Evolutionary conservation across 2,797 vertebrate genomes (phyloP), one percentile per base, ranked within the genome.

Genomic region (Labeo calbasu): DNA sequence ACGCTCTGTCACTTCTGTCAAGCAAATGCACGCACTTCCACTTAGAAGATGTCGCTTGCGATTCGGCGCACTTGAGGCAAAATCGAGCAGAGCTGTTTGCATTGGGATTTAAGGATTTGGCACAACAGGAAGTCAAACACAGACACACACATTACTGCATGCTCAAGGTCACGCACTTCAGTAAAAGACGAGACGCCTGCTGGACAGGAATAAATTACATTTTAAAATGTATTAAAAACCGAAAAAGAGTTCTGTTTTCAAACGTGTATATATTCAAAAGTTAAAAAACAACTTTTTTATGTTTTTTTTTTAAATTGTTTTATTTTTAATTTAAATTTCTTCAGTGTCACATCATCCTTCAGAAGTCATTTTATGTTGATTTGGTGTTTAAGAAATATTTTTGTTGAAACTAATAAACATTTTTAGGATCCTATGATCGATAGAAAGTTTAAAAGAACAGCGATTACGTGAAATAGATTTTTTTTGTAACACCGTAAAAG

Each of bases 101-200:
- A 6, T 72, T 79, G 46, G 65, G 82, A 84, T 84, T 84, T 71
- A 79, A 78, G 76, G 66, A 84, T 84, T 78, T 78, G 7, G 43
- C 36, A 46, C 61, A 77, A 77, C 53, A 78, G 76, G 82, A 83
- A 59, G n/a, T 66, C 61, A 83, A 76, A 84, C 66, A 63, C 63
- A 77, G 75, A 70, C 50, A 69, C 40, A 32, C 75, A 19, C 75
- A 71, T 78, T n/a, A 46, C 2, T 5, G 57, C n/a, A 36, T 13
- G 55, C 28, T 84, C 55, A 61, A 79, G 68, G 55, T 71, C 12
- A 63, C n/a, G 50, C 28, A 21, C 17, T 66, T 66, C 61, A 73
- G 50, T 23, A 40, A 69, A 46, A 69, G 66, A 69, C 21, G 21
- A 69, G 21, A 23, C 11, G 5, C 21, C 21, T 11, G 5, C 36